phyloP scores from a whole-genome alignment of 37 sponge, comb jelly and placozoan species.

The Amphimedon queenslandica region DNA sequence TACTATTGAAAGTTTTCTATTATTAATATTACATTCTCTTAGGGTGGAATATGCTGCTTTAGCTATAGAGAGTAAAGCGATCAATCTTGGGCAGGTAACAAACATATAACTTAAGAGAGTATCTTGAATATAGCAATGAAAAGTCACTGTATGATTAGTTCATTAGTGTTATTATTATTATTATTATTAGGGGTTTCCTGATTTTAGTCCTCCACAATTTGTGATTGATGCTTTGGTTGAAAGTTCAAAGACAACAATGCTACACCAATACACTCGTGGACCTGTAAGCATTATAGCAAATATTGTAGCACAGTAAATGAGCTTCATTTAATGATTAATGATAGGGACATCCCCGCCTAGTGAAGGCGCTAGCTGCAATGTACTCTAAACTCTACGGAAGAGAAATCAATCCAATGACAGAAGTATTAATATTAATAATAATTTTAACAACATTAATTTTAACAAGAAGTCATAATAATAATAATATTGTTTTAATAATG shows the following conservation, averaged over 20 bases:
- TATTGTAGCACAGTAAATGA: not conserved
- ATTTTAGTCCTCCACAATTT: constrained; percentile 80
- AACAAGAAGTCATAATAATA: no score
- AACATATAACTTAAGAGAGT: no score
- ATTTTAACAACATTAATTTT: no score
- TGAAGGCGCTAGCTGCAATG: constrained; percentile 82
- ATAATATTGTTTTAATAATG: constrained; percentile 1
- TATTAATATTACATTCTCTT: no score
- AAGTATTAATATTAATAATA: constrained; percentile 34
- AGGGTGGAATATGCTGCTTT: constrained; percentile 92
- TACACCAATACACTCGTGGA: constrained; percentile 86
- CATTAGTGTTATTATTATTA: constrained; percentile 2
- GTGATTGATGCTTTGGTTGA: constrained; percentile 74
- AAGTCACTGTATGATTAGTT: not conserved
- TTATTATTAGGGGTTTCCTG: constrained; percentile 81
- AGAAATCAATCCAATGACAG: constrained; percentile 78
- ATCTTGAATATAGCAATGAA: not conserved
- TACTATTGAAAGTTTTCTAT: no score
- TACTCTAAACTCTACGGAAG: constrained; percentile 57
- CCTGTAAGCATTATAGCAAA: constrained; percentile 14
- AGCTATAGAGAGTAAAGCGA: constrained; percentile 66
- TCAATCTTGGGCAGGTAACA: constrained; percentile 92
- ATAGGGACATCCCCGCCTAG: constrained; percentile 88
- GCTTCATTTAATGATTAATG: not conserved
- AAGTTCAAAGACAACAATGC: constrained; percentile 28